Evolutionary conservation across 2,113 vertebrate species (phyloP), one percentile per base, ranked within the genome.

Genomic region (Typhlomys cinereus): DNA sequence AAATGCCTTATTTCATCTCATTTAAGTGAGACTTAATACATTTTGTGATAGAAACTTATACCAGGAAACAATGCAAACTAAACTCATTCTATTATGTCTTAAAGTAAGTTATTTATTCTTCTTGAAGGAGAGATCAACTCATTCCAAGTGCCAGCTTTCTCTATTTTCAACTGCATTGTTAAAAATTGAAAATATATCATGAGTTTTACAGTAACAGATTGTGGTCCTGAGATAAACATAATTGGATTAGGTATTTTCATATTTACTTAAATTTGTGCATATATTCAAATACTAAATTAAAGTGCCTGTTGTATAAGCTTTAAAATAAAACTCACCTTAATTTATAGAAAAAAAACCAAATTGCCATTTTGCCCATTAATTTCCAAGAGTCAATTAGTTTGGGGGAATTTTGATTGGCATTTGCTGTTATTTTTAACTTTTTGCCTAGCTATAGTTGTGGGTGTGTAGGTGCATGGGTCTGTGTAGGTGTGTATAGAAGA

Each of bases 1-100:
- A 86, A 96, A 88, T 76, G 74, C 74, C 75, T 96, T 94, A 89
- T 88, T 95, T 96, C 57, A 95, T 89, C 85, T 95, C 82, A 94
- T 95, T 96, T 94, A 96, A 96, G 62, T 44, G 89, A 89, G 85
- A 59, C 46, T 70, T 92, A 91, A 93, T 83, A 80, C 2, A 82
- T 74, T 91, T 92, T 85, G 25, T 92, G 41, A 88, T 44, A 80
- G 74, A 86, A 93, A 89, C 70, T 89, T 88, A 95, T 23, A 90
- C 62, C 50, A 82, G 70, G 59, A 81, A 94, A 94, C 36, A 92
- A 75, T 79, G 80, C 52, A 87, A 69, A 87, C 44, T 89, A 86
- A 92, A 89, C 86, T 91, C 39, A 83, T 74, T 90, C 90, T 93
- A 57, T 87, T 95, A 69, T 70, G 18, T 88, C 73, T 89, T 87